Evolutionary conservation across 2,797 vertebrate species (phyloP).

Genomic region (Champsocephalus esox): DNA sequence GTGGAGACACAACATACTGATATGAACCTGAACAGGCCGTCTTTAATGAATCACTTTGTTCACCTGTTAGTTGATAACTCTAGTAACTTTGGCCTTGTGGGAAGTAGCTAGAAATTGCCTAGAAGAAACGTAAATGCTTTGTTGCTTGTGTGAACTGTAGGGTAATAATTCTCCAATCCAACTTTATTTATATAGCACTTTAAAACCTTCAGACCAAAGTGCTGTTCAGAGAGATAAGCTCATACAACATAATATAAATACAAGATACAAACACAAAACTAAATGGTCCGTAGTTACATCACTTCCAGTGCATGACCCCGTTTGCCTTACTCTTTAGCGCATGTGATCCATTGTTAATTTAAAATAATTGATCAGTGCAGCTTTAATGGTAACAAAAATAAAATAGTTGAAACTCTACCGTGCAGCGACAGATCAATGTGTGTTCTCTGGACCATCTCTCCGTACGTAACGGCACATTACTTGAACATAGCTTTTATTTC

Average conservation of each 20-base stretch:
- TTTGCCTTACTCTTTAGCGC: not conserved
- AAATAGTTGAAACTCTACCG: not conserved
- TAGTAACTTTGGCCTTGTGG: not conserved
- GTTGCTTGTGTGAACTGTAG: not conserved
- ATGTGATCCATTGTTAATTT: not conserved
- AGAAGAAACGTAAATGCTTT: not conserved
- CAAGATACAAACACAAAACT: too few species aligned
- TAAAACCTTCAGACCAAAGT: too few species aligned
- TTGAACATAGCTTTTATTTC: not conserved
- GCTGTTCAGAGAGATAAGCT: too few species aligned
- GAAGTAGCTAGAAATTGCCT: not conserved
- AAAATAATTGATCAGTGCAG: slow-evolving; percentile 14
- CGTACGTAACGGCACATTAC: not conserved
- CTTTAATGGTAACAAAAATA: not conserved
- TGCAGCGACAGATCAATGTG: not conserved
- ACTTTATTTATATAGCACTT: too few species aligned
- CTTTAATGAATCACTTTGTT: not conserved
- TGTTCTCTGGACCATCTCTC: not conserved
- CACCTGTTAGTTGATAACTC: not conserved
- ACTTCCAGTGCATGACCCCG: not conserved
- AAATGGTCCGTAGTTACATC: not conserved
- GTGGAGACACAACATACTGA: too few species aligned
- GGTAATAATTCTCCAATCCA: not conserved
- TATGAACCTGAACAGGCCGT: too few species aligned
- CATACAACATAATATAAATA: too few species aligned